Percentiles rank a stretch among this genome's conserved stretches.
Conservation (phyloP, 2,113 vertebrate species). For the Scopus umbretta region DNA sequence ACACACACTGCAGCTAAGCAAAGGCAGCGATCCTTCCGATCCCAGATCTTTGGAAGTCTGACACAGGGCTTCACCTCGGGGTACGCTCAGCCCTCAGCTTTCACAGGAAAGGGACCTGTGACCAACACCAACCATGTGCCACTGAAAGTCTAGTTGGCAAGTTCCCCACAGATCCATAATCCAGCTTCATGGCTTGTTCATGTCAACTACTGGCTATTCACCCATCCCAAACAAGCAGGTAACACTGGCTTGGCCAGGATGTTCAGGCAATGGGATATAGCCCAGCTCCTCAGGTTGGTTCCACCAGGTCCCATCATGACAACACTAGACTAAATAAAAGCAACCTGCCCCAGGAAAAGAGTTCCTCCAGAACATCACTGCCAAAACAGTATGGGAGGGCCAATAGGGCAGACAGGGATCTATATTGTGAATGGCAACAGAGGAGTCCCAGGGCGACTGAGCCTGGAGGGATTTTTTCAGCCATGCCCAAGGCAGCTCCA, state of each 20-base stretch:
- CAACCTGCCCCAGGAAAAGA: neutral
- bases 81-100: neutral
- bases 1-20: neutral
- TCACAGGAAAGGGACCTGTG: neutral
- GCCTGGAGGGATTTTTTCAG: neutral
- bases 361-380: neutral
- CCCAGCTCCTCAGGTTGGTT: neutral
- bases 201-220: neutral
- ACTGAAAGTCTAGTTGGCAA: neutral
- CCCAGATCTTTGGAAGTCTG: neutral
- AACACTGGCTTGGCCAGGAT: neutral
- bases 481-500: neutral
- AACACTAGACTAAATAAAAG: neutral
- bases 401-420: neutral
- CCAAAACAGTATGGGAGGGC: neutral
- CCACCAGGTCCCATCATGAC: neutral
- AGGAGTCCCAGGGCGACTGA: neutral
- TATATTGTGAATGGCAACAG: neutral
- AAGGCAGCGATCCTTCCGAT: neutral
- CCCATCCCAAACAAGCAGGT: fast-evolving
- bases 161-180: neutral
- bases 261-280: neutral
- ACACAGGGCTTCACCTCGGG: neutral
- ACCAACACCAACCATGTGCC: fast-evolving
- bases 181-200: neutral